Conservation (phyloP, 2,113 vertebrate species). For the Carollia perspicillata region DNA sequence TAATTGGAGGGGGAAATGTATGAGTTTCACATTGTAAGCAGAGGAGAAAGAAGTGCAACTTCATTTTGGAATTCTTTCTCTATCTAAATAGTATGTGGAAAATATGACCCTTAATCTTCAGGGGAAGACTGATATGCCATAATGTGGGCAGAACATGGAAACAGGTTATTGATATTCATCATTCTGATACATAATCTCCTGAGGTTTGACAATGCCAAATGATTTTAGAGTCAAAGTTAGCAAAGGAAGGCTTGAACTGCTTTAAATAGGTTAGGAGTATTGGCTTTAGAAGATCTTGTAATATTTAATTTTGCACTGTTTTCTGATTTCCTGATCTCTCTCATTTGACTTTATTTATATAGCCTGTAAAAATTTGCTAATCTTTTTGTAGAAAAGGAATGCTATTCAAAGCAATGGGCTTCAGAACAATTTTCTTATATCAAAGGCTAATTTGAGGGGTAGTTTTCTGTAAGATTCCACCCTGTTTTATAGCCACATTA, state of each 20-base stretch:
- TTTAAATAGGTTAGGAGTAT: background rate
- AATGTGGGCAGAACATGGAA: background rate
- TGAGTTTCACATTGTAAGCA: constrained; percentile 36
- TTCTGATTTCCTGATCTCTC: background rate
- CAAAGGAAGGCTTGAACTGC: background rate
- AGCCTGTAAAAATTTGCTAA: background rate
- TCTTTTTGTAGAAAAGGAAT: background rate
- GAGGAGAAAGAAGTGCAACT: background rate
- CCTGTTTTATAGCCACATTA: constrained; percentile 34
- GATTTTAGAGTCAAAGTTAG: background rate
- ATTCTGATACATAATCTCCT: background rate
- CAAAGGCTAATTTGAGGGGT: constrained; percentile 9
- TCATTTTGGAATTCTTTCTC: constrained; percentile 21
- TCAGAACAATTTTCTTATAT: constrained; percentile 51
- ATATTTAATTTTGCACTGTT: constrained; percentile 41
- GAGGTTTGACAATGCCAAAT: background rate
- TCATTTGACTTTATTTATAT: constrained; percentile 32
- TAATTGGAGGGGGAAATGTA: background rate
- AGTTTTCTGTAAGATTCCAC: constrained; percentile 18
- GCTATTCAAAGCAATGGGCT: background rate
- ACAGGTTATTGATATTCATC: constrained; percentile 13
- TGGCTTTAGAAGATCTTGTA: background rate
- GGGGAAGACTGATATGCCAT: background rate
- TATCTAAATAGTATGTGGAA: background rate
- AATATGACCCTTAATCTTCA: background rate